A percentile compares a stretch with the other conserved stretches of the same genome.
These are phyloP conservation scores for Graptemys geographica DNA, from an alignment of 2,797 vertebrate genomes.

Conservation along the genomic window DNA sequence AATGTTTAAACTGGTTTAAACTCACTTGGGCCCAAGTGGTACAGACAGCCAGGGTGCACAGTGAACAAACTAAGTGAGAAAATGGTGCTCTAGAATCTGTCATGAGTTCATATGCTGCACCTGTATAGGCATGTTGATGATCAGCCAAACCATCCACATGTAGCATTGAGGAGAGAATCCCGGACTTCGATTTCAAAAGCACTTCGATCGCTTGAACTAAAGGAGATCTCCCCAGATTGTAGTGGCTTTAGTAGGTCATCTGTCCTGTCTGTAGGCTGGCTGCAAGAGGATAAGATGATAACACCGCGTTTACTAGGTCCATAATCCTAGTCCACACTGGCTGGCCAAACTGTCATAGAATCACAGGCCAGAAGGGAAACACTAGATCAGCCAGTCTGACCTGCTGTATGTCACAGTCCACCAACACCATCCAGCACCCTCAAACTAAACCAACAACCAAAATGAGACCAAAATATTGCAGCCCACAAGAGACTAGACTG, in stretches of 20 bases:
- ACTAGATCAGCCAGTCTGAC: background rate
- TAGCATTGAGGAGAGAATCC: too few relatives aligned
- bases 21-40: background rate
- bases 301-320: background rate
- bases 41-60: background rate
- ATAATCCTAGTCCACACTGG: background rate
- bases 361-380: background rate
- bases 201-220: background rate
- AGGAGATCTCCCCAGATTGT: background rate
- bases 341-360: background rate
- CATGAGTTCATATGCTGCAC: accelerated
- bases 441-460: background rate
- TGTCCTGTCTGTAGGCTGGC: background rate
- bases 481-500: background rate
- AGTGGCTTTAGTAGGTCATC: background rate
- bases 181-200: background rate
- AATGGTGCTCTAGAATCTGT: background rate
- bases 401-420: background rate
- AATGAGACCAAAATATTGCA: background rate
- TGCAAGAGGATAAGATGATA: background rate
- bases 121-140: background rate
- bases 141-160: background rate
- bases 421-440: background rate
- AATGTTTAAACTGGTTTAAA: background rate
- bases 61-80: background rate